Evolutionary conservation across 2,888 invertebrate species (phyloP), one percentile per base, ranked within the genome.

Genomic region (Aporophyla nigra): DNA sequence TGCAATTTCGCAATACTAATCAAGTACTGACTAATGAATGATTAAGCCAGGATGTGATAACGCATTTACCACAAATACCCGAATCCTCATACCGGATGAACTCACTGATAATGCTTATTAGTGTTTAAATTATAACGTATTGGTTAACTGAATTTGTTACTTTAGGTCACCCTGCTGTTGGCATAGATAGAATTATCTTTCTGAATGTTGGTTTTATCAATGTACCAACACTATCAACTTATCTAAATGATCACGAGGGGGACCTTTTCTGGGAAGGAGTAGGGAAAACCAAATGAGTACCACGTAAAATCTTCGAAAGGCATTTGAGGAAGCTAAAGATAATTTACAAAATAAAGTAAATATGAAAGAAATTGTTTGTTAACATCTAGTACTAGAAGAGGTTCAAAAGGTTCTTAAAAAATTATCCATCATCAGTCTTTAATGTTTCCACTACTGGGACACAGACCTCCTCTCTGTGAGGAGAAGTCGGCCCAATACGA

Each of bases 11-110:
- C 76, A 84, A 84, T 71, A 80, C 76, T 90, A 88, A 89, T 89
- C 85, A 77, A 88, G 81, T 89, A 90, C 86, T 91, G 92, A 93
- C 90, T 94, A 95, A 94, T 94, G 90, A 94, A 88, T 92, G 91
- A 93, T 91, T 92, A 83, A 90, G 89, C 78, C 94, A 93, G 95
- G 95, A 95, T 91, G 92, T 87, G 84, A 88, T 88, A 89, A 88
- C 85, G 89, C 90, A 80, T 81, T 91, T 91, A 92, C 91, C 88
- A 84, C 89, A 86, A 90, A 92, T 90, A 88, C 83, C 89, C 75
- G 80, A 87, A 87, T 80, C 74, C 86, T 88, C 86, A 88, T 82
- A 88, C 92, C 93, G 94, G 94, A 95, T 89, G 92, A 90, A 89
- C 91, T 93, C 92, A 93, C 78, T 83, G 87, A 88, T 88, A 88